Base-by-base conservation (phyloP, 2,113 vertebrate species). In the Ailuropoda melanoleuca region DNA sequence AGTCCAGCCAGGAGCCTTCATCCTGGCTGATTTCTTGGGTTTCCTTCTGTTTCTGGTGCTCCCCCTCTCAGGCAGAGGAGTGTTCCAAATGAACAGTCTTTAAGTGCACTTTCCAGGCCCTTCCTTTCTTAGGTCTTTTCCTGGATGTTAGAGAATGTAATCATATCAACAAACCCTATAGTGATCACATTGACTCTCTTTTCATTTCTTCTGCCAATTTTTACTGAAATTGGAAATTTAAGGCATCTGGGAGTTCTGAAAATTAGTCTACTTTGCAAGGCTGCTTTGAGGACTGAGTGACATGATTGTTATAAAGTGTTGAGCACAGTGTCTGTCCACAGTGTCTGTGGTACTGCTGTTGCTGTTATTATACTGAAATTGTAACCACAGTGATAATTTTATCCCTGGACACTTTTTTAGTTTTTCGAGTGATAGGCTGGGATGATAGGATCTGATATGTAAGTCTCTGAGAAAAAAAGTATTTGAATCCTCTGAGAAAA, bases 201-300 rank as follows among this genome's bases (percentile, higher is more conserved):
- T 75, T 94, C 15, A 12, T 84, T 58, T 2, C 5, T 88, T 74
- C 48, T 92, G 23, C n/a, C 39, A 53, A 6, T 88, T 81, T 68
- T 93, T 34, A 43, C 62, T 89, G 39, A 90, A 64, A 75, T 62
- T 91, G 18, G 37, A 48, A 88, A 74, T 2, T 48, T 89, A n/a
- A 88, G 39, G 23, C 48, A 46, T 48, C 8, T 78, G 56, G 31
- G 48, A 68, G 21, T 88, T 58, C 37, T 55, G 81, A 78, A 64
- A 60, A 88, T 85, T 19, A 66, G 46, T 46, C 50, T 46, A 24
- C 37, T 70, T 72, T 80, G 68, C 58, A 56, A 95, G 31, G 19
- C 43, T 95, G 14, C n/a, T 93, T 82, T 75, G 48, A 95, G 64
- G 18, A 48, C 7, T 83, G 4, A 23, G 13, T 48, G 56, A 60